Conservation (phyloP, 2,888 invertebrate species). For the Polydrusus tereticollis region DNA sequence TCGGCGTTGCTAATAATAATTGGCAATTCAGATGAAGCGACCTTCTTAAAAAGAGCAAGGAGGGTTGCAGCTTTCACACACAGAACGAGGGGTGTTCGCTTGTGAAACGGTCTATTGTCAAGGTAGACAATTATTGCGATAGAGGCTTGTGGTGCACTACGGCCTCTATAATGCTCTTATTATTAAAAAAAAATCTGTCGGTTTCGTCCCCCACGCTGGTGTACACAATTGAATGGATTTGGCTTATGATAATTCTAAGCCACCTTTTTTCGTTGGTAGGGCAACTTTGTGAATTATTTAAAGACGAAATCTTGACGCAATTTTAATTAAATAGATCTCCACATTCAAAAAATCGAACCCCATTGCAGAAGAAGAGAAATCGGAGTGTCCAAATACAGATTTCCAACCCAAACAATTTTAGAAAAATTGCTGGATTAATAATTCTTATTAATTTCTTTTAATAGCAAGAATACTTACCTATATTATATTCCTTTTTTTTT, state of each 20-base stretch:
- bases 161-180: constrained; percentile 32
- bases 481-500: too few species aligned
- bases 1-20: constrained; percentile 59
- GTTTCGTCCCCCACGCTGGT: constrained; percentile 1
- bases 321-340: too few species aligned
- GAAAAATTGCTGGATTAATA: too few species aligned
- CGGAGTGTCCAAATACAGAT: too few species aligned
- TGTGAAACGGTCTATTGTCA: constrained; percentile 57
- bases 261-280: not conserved
- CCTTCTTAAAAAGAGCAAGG: constrained; percentile 58
- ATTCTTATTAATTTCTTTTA: too few species aligned
- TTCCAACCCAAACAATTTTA: too few species aligned
- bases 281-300: not conserved
- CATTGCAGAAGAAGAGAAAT: too few species aligned
- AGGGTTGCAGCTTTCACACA: constrained; percentile 56
- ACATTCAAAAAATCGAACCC: too few species aligned
- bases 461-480: too few species aligned
- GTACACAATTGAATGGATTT: constrained; percentile 14
- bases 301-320: too few species aligned
- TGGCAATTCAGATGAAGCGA: constrained; percentile 59
- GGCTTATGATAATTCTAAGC: constrained; percentile 4
- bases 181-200: constrained; percentile 30
- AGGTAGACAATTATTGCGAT: constrained; percentile 45
- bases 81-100: constrained; percentile 51
- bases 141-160: constrained; percentile 40